Base-by-base conservation (phyloP, 2,113 vertebrate genomes). In the Anolis sagrei region DNA sequence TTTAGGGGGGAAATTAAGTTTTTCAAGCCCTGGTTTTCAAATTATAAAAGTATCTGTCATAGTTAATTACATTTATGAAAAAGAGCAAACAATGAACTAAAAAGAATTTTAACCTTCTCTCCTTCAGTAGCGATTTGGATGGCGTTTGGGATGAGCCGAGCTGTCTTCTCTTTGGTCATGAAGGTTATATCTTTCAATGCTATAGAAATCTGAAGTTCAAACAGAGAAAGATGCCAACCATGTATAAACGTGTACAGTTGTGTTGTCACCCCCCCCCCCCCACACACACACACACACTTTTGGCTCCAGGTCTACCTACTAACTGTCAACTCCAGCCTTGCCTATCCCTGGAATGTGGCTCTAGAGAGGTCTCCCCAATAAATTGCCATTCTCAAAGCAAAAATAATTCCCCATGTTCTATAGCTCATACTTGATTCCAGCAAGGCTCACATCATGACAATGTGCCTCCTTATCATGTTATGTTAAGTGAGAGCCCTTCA, bases 111-210 rank as follows among this genome's bases (percentile, higher is more conserved):
- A 14, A 99, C 98, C 98, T 98, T 99, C 76, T 99, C 98, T 51
- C 96, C 91, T 68, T 94, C 93, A 1, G 97, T 97, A 93, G 94
- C 94, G 91, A 99, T 95, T 95, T 98, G 98, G 92, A 99, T 98
- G 85, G 98, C 98, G 78, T 99, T 99, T 91, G 98, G 98, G 90
- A 99, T 98, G 86, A 98, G 94, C 32, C 96, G 96, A 82, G 98
- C 98, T 0, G 97, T 99, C 93, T 99, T 99, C 94, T 98, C 98
- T 92, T 97, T 97, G 61, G 96, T 97, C 95, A 99, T 95, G 64
- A 96, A 93, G 14, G 91, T 96, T 90, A 99, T 95, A 84, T 98
- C 97, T 94, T 97, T 97, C 86, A 98, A 96, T 66, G 94, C 93
- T 89, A 99, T 89, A 72, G 93, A 94, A 90, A 99, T 97, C 98